These are phyloP conservation scores for Ctena decussata DNA, from an alignment of 2,888 invertebrate species.

Conservation along the genomic window DNA sequence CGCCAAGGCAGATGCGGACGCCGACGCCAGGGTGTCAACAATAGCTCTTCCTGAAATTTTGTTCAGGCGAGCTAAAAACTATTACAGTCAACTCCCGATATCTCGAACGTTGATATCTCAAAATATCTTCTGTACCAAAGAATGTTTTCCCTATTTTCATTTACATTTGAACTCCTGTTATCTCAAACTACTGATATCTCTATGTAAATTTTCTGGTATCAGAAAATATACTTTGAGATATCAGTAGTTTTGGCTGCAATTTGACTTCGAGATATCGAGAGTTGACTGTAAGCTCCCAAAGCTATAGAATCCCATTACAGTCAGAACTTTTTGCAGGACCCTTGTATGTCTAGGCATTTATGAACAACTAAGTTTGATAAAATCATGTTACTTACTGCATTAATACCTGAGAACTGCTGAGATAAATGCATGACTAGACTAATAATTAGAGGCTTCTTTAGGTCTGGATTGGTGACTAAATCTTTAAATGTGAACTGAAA, in stretches of 20 bases:
- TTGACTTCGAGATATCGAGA: neutral
- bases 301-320: neutral
- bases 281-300: neutral
- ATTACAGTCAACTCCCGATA: too few species aligned
- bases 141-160: too few species aligned
- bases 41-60: too few species aligned
- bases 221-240: neutral
- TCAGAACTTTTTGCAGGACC: neutral
- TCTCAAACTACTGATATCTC: too few species aligned
- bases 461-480: constrained; percentile 90
- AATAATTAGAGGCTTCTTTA: constrained; percentile 93
- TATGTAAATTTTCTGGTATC: neutral
- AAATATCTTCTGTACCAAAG: too few species aligned
- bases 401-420: constrained; percentile 96
- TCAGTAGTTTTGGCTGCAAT: neutral
- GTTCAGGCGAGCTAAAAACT: too few species aligned
- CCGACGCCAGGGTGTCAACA: too few species aligned
- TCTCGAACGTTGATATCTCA: too few species aligned
- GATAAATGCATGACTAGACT: constrained; percentile 94
- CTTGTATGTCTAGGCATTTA: too few species aligned
- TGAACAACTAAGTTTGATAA: too few species aligned
- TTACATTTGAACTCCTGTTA: too few species aligned
- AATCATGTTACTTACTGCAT: constrained; percentile 90
- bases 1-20: too few species aligned
- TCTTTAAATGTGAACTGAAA: constrained; percentile 90